A percentile compares a stretch with the other conserved stretches of the same genome.
Conservation (phyloP, 2,888 invertebrate genomes). For the Copidosoma aretas region DNA sequence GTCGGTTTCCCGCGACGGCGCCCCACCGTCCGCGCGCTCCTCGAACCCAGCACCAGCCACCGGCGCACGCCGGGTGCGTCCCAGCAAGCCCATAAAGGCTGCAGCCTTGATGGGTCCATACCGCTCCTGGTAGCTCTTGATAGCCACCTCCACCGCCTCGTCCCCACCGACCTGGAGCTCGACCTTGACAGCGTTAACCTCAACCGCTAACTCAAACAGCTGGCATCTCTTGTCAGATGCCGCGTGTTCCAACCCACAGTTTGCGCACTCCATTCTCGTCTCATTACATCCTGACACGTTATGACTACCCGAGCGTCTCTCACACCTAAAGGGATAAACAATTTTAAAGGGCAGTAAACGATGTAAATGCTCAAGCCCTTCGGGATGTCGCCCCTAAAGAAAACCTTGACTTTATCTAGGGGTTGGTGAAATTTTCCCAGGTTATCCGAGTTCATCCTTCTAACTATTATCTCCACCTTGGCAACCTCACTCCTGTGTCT, state of each 20-base stretch:
- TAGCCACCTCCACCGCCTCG: too few species aligned
- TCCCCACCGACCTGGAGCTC: too few species aligned
- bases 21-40: too few species aligned
- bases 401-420: neutral
- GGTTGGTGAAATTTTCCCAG: neutral
- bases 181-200: too few species aligned
- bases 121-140: too few species aligned
- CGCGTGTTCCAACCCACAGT: neutral
- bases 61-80: too few species aligned
- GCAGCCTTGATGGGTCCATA: too few species aligned
- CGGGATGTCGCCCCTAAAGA: neutral
- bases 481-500: neutral
- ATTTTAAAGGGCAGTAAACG: neutral
- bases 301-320: neutral
- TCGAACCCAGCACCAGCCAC: too few species aligned
- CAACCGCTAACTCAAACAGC: neutral
- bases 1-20: too few species aligned
- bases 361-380: neutral
- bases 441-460: neutral
- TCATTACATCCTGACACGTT: neutral
- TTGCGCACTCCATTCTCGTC: neutral
- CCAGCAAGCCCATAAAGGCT: too few species aligned
- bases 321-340: neutral
- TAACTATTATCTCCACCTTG: neutral
- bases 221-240: neutral